Evolutionary conservation across 2,797 vertebrate species (phyloP), one percentile per base, ranked within the genome.

Genomic region (Myoxocephalus aenaeus): DNA sequence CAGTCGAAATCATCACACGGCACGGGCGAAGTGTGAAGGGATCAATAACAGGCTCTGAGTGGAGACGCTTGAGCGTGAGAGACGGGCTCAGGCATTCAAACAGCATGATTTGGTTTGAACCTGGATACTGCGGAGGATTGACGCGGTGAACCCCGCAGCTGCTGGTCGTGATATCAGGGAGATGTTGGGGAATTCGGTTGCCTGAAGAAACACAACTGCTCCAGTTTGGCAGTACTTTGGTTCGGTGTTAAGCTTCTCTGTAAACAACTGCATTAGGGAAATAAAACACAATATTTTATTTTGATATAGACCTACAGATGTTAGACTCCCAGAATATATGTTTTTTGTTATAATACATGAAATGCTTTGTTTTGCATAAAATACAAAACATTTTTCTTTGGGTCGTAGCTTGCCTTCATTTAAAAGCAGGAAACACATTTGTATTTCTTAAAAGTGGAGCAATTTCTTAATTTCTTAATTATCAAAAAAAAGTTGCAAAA

Each of bases 21-120:
- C 40, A 51, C 10, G 18, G 0, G 7, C 2, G 22, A 61, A 22
- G 66, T 32, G 22, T 14, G 27, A 53, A 32, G 38, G 13, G 61
- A 77, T 73, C 67, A 27, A 61, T 42, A 29, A 70, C 13, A 62
- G 51, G 48, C 20, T 22, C 15, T 4, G 8, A 65, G 34, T 22
- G 13, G 6, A 34, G 50, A 18, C n/a, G n/a, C n/a, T n/a, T n/a
- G n/a, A n/a, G n/a, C n/a, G n/a, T n/a, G n/a, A n/a, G n/a, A n/a
- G n/a, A n/a, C n/a, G n/a, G n/a, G n/a, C 3, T 12, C 2, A 7
- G n/a, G 4, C 20, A 9, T 63, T 36, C 15, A 29, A 13, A 61
- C 22, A 29, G 25, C 14, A 18, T 0, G 15, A 3, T 2, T 3
- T 15, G 32, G 42, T 32, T 32, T 40, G 9, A 53, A 53, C 18